Base-by-base conservation (phyloP, 2,888 invertebrate species). In the Drosophila falleni region DNA sequence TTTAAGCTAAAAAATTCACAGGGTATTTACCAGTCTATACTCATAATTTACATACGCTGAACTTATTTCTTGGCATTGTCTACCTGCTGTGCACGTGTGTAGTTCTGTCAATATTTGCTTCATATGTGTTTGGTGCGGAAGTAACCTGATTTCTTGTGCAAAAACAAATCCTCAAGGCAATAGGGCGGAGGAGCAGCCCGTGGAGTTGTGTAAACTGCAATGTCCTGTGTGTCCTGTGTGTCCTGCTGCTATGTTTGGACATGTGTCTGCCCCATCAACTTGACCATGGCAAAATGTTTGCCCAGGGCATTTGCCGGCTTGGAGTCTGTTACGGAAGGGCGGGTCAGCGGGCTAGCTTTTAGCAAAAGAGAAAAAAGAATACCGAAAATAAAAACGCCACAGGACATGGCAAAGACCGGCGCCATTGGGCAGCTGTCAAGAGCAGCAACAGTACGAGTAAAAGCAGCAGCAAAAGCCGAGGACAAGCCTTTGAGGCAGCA, bases 41-140 rank as follows among this genome's bases (percentile, higher is more conserved):
- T 3, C 5, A 35, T 23, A 11, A 6, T 35, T 11, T 46, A 1
- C 11, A 4, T 29, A n/a, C 3, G 9, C 16, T 41, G 23, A 35
- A 35, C 44, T 54, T 16, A 35, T 47, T 33, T 46, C 33, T 49
- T 26, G 65, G 54, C 76, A 68, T 86, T 82, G 78, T 71, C 74
- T 79, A 83, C 89, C 87, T 87, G 84, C 84, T 87, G 87, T 74
- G 87, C 84, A 87, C 84, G 84, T 87, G 84, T 76, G 79, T 72
- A 64, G 53, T 53, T 69, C 77, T 65, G 77, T 87, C 88, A 87
- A 83, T 85, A 81, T 80, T 89, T 89, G 78, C 64, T 67, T 65
- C 61, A 72, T 62, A 67, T 74, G 81, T 69, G 46, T 46, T 37
- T 73, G 67, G 70, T 78, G 80, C 82, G 84, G 89, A 85, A 87